These are phyloP conservation scores for Cyclophora albipunctata DNA, from an alignment of 2,888 invertebrate genomes.

Conservation along the genomic window DNA sequence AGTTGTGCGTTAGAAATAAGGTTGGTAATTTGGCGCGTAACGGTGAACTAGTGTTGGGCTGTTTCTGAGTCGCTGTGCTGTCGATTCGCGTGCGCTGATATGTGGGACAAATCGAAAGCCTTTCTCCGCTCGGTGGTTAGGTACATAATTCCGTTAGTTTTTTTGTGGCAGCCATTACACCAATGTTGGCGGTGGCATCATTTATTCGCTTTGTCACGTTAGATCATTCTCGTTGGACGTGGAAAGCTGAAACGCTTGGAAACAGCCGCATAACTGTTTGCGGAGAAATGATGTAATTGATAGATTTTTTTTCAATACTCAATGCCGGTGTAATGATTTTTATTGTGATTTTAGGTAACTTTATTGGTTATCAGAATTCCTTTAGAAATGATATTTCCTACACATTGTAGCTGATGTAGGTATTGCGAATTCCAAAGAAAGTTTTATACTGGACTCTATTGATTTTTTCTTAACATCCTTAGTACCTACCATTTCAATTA, in stretches of 20 bases:
- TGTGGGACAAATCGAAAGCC: constrained; percentile 76
- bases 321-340: constrained; percentile 7
- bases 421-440: too few species aligned
- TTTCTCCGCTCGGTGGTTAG: constrained; percentile 70
- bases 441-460: too few species aligned
- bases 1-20: constrained; percentile 40
- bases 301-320: constrained; percentile 16
- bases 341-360: constrained; percentile 9
- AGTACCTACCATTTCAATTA: too few species aligned
- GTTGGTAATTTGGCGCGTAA: constrained; percentile 34
- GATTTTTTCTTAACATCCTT: too few species aligned
- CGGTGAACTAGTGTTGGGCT: constrained; percentile 40
- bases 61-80: constrained; percentile 40
- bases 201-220: constrained; percentile 74
- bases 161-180: constrained; percentile 70
- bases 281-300: constrained; percentile 64
- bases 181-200: constrained; percentile 69
- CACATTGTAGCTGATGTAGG: too few species aligned
- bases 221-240: constrained; percentile 64
- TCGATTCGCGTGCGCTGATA: constrained; percentile 66
- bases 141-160: constrained; percentile 75
- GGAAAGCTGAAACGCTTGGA: constrained; percentile 57
- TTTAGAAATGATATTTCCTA: too few species aligned
- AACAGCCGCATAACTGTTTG: constrained; percentile 66
- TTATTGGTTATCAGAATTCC: constrained; percentile 9